These are phyloP conservation scores for Diploscapter pachys DNA, from an alignment of 1,140 invertebrate species.

Conservation along the genomic window DNA sequence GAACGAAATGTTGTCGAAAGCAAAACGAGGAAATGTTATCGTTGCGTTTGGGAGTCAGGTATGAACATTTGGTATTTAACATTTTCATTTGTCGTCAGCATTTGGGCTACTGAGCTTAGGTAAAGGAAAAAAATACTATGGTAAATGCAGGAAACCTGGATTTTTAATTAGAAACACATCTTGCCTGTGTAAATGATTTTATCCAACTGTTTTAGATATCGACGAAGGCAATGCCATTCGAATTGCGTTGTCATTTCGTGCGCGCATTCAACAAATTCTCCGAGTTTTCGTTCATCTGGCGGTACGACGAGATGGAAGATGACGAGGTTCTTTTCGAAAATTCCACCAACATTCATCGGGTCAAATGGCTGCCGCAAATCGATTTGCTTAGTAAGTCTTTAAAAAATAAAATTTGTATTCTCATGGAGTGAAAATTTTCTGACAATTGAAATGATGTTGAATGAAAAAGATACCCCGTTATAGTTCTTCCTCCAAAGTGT, in stretches of 20 bases:
- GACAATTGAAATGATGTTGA: background rate
- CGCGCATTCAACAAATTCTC: slow-evolving; percentile 14
- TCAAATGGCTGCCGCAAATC: slow-evolving; percentile 32
- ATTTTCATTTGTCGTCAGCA: background rate
- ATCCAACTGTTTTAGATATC: no score
- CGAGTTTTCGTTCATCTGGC: slow-evolving; percentile 27
- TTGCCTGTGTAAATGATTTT: no score
- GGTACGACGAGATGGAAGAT: slow-evolving; percentile 15
- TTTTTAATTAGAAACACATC: no score
- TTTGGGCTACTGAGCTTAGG: no score
- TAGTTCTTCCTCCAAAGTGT: background rate
- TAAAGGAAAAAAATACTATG: background rate
- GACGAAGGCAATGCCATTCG: no score
- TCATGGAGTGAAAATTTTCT: no score
- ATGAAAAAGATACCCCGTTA: slow-evolving; percentile 1
- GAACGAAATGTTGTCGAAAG: slow-evolving; percentile 5
- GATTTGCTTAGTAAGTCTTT: slow-evolving; percentile 26
- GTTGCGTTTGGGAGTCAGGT: slow-evolving; percentile 31
- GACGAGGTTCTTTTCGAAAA: slow-evolving; percentile 19
- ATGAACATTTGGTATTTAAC: background rate
- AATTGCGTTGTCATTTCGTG: no score
- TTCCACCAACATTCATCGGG: slow-evolving; percentile 10
- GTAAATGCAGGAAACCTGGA: background rate
- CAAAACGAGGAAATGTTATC: slow-evolving; percentile 21
- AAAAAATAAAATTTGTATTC: background rate